A percentile compares a stretch with the other conserved stretches of the same genome.
These are phyloP conservation scores for Sceloporus tristichus DNA, from an alignment of 2,113 vertebrate genomes.

Conservation along the genomic window DNA sequence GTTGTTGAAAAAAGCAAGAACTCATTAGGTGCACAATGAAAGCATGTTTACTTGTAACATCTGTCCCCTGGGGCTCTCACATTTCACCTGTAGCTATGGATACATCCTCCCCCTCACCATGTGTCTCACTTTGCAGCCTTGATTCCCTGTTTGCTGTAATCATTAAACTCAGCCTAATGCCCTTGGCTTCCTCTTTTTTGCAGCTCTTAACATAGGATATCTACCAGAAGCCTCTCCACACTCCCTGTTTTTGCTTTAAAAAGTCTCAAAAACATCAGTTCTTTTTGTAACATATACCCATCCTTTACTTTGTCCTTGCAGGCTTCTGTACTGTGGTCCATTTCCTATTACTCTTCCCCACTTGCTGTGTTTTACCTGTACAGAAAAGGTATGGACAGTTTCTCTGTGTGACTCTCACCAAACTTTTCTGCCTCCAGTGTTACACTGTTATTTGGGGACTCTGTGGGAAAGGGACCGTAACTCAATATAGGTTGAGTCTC, in stretches of 20 bases:
- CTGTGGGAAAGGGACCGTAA: too few species aligned
- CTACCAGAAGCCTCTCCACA: too few species aligned
- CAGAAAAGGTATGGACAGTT: slow-evolving; percentile 85
- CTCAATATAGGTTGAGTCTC: too few species aligned
- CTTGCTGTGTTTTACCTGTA: slow-evolving; percentile 90
- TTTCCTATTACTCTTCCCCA: slow-evolving; percentile 92
- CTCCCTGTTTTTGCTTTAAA: neutral
- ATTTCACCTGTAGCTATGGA: neutral
- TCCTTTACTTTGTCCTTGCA: slow-evolving; percentile 68
- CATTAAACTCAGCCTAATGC: neutral
- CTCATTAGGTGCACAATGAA: neutral
- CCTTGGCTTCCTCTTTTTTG: neutral
- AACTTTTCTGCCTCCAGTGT: too few species aligned
- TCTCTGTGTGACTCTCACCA: slow-evolving; percentile 30
- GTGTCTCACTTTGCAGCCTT: neutral
- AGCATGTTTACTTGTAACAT: neutral
- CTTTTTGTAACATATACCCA: slow-evolving; percentile 9
- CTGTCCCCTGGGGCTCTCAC: neutral
- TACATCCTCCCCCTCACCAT: neutral
- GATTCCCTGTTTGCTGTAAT: neutral
- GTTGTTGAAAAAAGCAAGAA: neutral
- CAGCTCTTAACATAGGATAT: neutral
- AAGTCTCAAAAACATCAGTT: neutral
- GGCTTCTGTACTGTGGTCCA: slow-evolving; percentile 90
- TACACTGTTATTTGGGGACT: neutral